Evolutionary conservation across 2,797 vertebrate species (phyloP).

Genomic region (Limnodromus scolopaceus): DNA sequence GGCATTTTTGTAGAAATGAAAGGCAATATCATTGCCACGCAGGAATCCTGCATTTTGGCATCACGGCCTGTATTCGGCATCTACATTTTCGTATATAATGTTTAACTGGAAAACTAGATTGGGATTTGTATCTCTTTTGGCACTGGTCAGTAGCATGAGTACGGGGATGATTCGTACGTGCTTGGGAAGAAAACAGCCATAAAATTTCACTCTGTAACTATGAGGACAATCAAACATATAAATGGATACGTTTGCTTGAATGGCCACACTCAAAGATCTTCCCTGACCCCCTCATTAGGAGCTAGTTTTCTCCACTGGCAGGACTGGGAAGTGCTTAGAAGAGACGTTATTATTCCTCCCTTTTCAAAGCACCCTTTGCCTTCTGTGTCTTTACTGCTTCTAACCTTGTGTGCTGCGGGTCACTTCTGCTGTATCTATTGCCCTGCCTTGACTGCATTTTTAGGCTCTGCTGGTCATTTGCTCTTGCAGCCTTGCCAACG

Average conservation of each 20-base stretch:
- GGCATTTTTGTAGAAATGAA: background rate
- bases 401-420: background rate
- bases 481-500: background rate
- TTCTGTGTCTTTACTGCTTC: background rate
- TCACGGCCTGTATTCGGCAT: background rate
- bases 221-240: background rate
- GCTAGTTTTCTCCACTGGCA: background rate
- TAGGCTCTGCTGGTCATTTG: background rate
- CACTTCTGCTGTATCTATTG: background rate
- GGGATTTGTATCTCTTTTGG: background rate
- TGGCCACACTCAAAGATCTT: background rate
- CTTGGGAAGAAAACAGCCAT: background rate
- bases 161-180: accelerated
- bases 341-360: background rate
- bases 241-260: background rate
- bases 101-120: background rate
- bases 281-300: background rate
- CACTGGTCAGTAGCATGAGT: background rate
- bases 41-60: background rate
- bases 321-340: background rate
- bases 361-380: background rate
- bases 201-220: background rate
- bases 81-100: background rate
- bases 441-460: background rate
- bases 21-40: background rate